These are phyloP conservation scores for Ellobium chinense DNA, from an alignment of 2,888 invertebrate genomes.

Conservation along the genomic window DNA sequence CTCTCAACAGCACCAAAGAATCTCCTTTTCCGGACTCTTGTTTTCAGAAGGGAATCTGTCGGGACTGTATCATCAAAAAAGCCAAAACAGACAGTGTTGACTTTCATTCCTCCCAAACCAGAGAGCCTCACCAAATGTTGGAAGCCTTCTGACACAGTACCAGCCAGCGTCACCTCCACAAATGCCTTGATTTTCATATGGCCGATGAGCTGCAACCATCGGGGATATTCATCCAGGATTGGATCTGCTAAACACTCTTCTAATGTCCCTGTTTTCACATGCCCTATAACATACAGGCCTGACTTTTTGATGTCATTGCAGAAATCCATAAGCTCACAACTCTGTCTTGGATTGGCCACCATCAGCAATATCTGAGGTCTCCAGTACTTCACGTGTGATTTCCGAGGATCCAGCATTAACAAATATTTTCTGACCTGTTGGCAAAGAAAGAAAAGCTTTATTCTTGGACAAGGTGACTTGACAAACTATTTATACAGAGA, in stretches of 20 bases:
- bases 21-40: conserved; percentile 49
- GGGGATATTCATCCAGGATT: conserved; percentile 87
- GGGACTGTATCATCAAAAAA: conserved; percentile 90
- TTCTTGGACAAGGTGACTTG: too few relatives aligned
- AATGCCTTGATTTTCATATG: conserved; percentile 95
- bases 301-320: conserved; percentile 97
- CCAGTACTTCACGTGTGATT: conserved; percentile 99
- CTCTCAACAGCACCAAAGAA: conserved; percentile 60
- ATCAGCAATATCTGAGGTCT: conserved; percentile 96
- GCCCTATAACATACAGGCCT: conserved; percentile 92
- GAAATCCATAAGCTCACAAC: conserved; percentile 95
- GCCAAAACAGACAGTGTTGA: conserved; percentile 95
- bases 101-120: conserved; percentile 99
- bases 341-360: conserved; percentile 93
- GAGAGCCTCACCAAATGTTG: conserved; percentile 94
- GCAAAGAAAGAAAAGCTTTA: not conserved
- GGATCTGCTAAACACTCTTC: conserved; percentile 84
- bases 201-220: conserved; percentile 93
- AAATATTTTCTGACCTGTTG: conserved; percentile 92
- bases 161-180: conserved; percentile 93
- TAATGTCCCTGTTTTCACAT: conserved; percentile 84
- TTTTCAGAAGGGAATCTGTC: conserved; percentile 81
- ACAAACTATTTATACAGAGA: too few relatives aligned
- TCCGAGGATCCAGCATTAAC: conserved; percentile 94
- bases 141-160: conserved; percentile 91